phyloP scores from a whole-genome alignment of 53 echinoderm and acorn worm genomes.

The Astropecten irregularis region DNA sequence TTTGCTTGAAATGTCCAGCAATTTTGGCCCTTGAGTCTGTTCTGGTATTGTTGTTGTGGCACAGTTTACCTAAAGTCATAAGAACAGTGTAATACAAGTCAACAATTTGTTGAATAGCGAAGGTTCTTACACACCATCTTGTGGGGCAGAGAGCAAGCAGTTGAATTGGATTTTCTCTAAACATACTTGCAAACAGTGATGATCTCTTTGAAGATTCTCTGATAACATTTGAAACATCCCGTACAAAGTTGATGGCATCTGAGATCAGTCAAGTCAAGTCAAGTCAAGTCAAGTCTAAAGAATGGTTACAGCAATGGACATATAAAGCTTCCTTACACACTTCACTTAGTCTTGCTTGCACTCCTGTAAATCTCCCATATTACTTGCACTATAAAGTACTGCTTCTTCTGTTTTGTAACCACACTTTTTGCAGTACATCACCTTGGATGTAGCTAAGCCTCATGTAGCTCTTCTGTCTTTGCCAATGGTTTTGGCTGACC shows the following conservation, averaged over 20 bases:
- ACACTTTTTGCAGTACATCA: too few species aligned
- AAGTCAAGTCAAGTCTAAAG: background rate
- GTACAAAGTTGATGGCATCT: background rate
- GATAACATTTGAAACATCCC: background rate
- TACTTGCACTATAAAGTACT: too few species aligned
- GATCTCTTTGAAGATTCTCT: conserved; percentile 6
- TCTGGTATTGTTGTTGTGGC: too few species aligned
- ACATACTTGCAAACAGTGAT: conserved; percentile 7
- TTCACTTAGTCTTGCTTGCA: conserved; percentile 16
- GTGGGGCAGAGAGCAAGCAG: conserved; percentile 1
- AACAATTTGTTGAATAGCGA: background rate
- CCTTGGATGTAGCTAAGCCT: too few species aligned
- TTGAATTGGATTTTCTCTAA: background rate
- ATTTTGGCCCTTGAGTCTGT: conserved; percentile 16
- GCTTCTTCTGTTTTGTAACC: too few species aligned
- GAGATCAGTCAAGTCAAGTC: background rate
- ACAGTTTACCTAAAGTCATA: background rate
- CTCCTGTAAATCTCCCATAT: background rate
- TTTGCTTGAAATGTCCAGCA: background rate
- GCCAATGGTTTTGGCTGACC: too few species aligned
- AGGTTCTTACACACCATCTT: conserved; percentile 1
- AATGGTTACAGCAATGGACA: conserved; percentile 30
- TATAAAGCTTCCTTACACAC: conserved; percentile 26
- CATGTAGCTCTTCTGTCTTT: too few species aligned
- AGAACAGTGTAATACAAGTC: background rate